Percentiles rank a stretch among this genome's conserved stretches.
phyloP scores from a whole-genome alignment of 2,888 invertebrate genomes.

The Drosophila austrosaltans region DNA sequence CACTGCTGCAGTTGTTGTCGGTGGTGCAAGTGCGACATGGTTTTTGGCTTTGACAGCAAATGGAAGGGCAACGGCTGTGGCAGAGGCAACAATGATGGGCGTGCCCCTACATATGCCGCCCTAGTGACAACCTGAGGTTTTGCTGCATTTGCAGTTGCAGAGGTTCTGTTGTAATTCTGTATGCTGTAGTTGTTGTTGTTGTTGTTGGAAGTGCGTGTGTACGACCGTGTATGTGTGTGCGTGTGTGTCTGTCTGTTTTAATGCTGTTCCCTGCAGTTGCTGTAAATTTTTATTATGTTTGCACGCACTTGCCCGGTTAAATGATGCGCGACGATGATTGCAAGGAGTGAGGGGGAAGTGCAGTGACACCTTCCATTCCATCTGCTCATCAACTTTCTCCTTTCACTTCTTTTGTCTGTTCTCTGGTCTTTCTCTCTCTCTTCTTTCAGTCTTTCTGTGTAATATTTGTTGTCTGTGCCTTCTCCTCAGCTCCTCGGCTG shows the following conservation, averaged over 20 bases:
- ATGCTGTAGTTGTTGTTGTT: constrained; percentile 7
- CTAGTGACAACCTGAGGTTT: constrained; percentile 47
- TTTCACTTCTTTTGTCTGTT: not conserved
- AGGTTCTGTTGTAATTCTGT: too few relatives aligned
- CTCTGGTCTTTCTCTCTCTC: not conserved
- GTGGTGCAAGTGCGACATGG: constrained; percentile 21
- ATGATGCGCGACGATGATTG: constrained; percentile 41
- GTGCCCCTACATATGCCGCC: constrained; percentile 26
- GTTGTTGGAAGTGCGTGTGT: constrained; percentile 6
- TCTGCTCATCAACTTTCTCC: not conserved
- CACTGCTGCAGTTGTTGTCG: not conserved
- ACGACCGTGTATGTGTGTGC: not conserved
- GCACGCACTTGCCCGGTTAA: constrained; percentile 56
- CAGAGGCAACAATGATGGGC: constrained; percentile 20
- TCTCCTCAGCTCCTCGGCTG: constrained; percentile 33
- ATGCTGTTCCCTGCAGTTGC: constrained; percentile 41
- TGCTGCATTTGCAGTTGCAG: not conserved
- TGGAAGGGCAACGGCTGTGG: not conserved
- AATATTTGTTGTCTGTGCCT: constrained; percentile 21
- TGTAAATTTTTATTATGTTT: constrained; percentile 48
- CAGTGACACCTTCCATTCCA: constrained; percentile 1
- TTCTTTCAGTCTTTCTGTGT: constrained; percentile 31
- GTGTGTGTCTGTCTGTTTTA: constrained; percentile 19
- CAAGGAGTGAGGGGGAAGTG: not conserved
- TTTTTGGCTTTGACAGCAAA: constrained; percentile 13